Conservation (phyloP, 1,140 invertebrate genomes). For the Drosophila santomea region DNA sequence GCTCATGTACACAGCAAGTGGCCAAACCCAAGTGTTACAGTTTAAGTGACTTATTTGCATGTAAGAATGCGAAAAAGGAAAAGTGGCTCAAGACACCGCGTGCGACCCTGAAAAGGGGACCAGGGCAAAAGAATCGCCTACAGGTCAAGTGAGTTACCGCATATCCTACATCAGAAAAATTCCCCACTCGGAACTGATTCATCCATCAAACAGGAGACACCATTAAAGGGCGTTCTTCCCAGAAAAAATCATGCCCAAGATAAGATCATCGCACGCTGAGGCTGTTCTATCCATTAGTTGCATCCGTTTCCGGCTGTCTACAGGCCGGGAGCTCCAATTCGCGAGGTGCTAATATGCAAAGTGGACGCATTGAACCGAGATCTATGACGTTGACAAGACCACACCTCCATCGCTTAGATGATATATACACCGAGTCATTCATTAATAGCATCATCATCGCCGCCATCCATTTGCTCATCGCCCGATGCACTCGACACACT, state of each 20-base stretch:
- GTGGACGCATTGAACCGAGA: slow-evolving; percentile 41
- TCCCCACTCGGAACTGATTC: slow-evolving; percentile 48
- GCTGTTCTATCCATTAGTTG: slow-evolving; percentile 29
- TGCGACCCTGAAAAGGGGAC: slow-evolving; percentile 41
- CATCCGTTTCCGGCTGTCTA: slow-evolving; percentile 66
- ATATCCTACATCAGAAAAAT: slow-evolving; percentile 29
- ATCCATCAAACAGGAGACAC: slow-evolving; percentile 54
- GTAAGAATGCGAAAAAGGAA: slow-evolving; percentile 56
- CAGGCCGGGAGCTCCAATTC: slow-evolving; percentile 48
- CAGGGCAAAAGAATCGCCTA: background rate
- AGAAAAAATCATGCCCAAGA: slow-evolving; percentile 70
- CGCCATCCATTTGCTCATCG: slow-evolving; percentile 60
- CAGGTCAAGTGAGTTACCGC: background rate
- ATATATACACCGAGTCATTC: slow-evolving; percentile 31
- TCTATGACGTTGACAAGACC: slow-evolving; percentile 60
- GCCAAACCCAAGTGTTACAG: slow-evolving; percentile 72
- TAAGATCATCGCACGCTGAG: slow-evolving; percentile 58
- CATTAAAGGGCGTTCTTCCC: slow-evolving; percentile 64
- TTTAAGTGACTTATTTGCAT: slow-evolving; percentile 73
- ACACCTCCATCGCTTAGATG: slow-evolving; percentile 30
- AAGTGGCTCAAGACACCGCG: slow-evolving; percentile 26
- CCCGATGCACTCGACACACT: slow-evolving; percentile 61
- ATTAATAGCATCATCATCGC: slow-evolving; percentile 46
- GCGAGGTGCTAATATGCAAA: slow-evolving; percentile 74
- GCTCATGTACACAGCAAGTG: slow-evolving; percentile 44